phyloP scores from a whole-genome alignment of 2,113 vertebrate species.

The Lamprotornis superbus region DNA sequence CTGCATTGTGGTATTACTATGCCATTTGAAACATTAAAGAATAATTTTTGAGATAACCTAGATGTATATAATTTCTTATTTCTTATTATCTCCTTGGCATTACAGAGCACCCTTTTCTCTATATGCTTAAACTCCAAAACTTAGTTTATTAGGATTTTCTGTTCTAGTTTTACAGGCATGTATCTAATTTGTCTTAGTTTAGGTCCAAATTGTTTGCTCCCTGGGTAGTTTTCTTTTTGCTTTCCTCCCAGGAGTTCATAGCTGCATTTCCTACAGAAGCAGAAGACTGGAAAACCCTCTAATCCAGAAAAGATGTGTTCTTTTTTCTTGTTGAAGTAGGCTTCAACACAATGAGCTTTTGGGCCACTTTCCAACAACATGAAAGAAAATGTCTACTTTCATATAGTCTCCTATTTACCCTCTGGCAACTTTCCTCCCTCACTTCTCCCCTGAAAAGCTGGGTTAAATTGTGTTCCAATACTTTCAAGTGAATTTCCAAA shows the following conservation, averaged over 20 bases:
- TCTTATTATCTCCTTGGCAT: background rate
- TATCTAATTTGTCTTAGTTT: background rate
- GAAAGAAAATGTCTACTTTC: background rate
- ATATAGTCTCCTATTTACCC: background rate
- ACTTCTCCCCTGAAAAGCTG: background rate
- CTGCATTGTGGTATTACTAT: background rate
- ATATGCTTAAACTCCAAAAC: background rate
- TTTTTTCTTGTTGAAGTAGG: background rate
- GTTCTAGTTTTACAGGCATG: background rate
- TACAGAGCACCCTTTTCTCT: background rate
- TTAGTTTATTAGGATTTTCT: background rate
- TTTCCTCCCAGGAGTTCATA: background rate
- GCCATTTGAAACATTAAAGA: background rate
- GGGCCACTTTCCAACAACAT: background rate
- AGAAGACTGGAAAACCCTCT: constrained; percentile 1
- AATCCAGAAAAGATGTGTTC: constrained; percentile 39
- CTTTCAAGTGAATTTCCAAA: background rate
- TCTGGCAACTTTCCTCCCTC: background rate
- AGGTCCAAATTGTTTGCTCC: background rate
- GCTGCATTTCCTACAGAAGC: background rate
- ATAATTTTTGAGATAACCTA: background rate
- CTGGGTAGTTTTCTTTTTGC: background rate
- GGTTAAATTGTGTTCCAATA: background rate
- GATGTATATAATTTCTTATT: background rate
- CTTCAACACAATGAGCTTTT: constrained; percentile 4